Percentiles rank a stretch among this genome's conserved stretches.
These are phyloP conservation scores for Nesidiocoris tenuis DNA, from an alignment of 2,888 invertebrate genomes.

Conservation along the genomic window DNA sequence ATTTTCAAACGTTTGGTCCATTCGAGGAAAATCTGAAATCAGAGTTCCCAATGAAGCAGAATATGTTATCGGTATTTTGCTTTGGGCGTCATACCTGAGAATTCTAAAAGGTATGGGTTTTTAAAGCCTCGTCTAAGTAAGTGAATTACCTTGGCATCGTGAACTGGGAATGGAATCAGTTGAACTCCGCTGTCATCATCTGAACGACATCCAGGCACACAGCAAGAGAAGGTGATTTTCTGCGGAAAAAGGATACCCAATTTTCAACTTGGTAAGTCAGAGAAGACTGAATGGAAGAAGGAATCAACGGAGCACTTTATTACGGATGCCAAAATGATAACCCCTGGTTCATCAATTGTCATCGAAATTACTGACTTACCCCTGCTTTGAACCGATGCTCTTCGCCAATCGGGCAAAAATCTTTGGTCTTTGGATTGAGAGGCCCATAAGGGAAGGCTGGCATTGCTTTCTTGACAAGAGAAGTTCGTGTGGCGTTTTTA, in stretches of 20 bases:
- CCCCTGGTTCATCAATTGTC: too few species aligned
- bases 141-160: constrained; percentile 6
- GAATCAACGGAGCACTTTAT: too few species aligned
- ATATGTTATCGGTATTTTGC: too few species aligned
- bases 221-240: not conserved
- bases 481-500: not conserved
- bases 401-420: constrained; percentile 21
- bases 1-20: not conserved
- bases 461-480: not conserved
- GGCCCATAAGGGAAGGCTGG: constrained; percentile 11
- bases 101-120: too few species aligned
- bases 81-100: too few species aligned
- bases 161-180: not conserved
- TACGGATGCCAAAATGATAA: too few species aligned
- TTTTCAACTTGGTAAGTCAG: too few species aligned
- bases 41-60: too few species aligned
- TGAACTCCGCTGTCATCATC: not conserved
- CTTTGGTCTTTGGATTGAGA: constrained; percentile 9
- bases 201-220: not conserved
- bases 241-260: too few species aligned
- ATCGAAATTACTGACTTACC: not conserved
- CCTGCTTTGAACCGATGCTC: constrained; percentile 1
- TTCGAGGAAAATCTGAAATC: not conserved
- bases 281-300: too few species aligned
- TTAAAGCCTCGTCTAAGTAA: too few species aligned